Evolutionary conservation across 2,113 vertebrate genomes (phyloP).

Genomic region (Scolopax mira): DNA sequence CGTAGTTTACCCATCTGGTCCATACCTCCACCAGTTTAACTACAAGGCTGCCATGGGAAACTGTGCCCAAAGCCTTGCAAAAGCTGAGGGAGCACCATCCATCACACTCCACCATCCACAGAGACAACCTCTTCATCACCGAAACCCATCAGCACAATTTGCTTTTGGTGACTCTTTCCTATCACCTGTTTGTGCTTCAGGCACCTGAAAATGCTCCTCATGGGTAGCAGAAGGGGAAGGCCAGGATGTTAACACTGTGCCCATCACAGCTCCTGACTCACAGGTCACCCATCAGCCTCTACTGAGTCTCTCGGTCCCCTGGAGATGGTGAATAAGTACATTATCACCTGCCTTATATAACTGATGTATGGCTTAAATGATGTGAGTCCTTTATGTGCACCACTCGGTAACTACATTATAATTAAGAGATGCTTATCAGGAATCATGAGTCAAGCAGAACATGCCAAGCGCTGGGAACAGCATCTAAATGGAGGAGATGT

Average conservation of each 20-base stretch:
- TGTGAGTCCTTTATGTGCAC: background rate
- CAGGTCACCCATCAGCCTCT: background rate
- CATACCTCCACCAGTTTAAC: background rate
- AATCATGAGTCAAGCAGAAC: conserved; percentile 28
- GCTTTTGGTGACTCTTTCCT: background rate
- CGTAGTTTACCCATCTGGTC: background rate
- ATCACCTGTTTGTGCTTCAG: background rate
- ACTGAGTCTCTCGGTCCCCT: background rate
- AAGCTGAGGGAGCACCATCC: background rate
- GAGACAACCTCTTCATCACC: background rate
- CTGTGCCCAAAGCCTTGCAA: background rate
- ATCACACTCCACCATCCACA: rapidly evolving
- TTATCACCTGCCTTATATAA: background rate
- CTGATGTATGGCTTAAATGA: rapidly evolving
- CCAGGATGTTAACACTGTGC: rapidly evolving
- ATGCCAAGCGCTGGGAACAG: conserved; percentile 2
- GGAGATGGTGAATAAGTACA: background rate
- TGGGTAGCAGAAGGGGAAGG: background rate
- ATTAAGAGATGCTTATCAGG: conserved; percentile 59
- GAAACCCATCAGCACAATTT: background rate
- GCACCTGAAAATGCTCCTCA: background rate
- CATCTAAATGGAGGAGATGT: conserved; percentile 17
- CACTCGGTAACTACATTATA: background rate
- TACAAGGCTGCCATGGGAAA: rapidly evolving
- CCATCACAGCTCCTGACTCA: background rate